Evolutionary conservation across 2,113 vertebrate species (phyloP), one percentile per base, ranked within the genome.

Genomic region (Tragulus kanchil): DNA sequence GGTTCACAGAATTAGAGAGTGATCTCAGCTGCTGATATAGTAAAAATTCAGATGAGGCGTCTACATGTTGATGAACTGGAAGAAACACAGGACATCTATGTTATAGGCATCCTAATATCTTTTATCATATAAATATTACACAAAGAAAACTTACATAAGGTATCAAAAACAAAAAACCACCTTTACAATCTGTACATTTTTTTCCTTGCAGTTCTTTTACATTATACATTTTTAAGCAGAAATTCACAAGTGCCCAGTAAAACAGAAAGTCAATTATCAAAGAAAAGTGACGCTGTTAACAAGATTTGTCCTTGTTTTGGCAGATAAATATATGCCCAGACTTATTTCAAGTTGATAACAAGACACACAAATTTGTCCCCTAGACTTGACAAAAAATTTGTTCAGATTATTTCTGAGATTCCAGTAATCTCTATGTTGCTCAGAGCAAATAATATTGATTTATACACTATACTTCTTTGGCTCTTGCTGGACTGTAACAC

Each of bases 121-220:
- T 98, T 98, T 98, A 97, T 98, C 85, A 98, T 98, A 98, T 98
- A 98, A 99, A 98, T 98, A 99, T 89, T 97, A 97, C 98, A 97
- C 86, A 6, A 71, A 92, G 69, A 97, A 98, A 97, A 97, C 96
- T 97, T 98, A 98, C 88, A 98, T 84, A 96, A 87, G 69, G 85
- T 98, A 98, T 97, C 93, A 98, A 98, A 98, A 93, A 36, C 36
- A 93, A 85, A 86, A 82, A 50, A 94, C 17, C 48, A 67, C 42
- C 87, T 98, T 98, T 98, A 98, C 98, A 98, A 12, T 98, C 83
- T 98, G 85, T 99, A 98, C 98, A 99, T 54, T 6, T 92, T 98
- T 90, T 82, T 95, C 85, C 85, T 95, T 10, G 92, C 85, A 93
- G n/a, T 95, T 96, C 62, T 97, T 97, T 87, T 96, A 84, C 83